A percentile compares a stretch with the other conserved stretches of the same genome.
phyloP scores from a whole-genome alignment of 2,888 invertebrate genomes.

The Hypomecis punctinalis region DNA sequence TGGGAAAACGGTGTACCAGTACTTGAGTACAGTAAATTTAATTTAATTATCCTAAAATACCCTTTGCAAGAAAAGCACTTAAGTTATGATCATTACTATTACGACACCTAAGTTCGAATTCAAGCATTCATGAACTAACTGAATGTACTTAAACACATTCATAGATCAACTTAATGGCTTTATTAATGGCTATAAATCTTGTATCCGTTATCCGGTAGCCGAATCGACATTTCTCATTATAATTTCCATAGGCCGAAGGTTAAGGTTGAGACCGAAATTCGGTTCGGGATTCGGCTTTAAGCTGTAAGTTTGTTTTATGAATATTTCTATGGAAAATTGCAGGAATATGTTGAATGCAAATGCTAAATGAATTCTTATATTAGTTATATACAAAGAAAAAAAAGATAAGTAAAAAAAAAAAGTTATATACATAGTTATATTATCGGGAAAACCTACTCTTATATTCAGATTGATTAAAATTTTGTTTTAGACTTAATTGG shows the following conservation, averaged over 20 bases:
- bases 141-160: constrained; percentile 31
- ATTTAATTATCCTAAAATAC: neutral
- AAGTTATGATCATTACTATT: constrained; percentile 25
- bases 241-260: constrained; percentile 25
- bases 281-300: constrained; percentile 1
- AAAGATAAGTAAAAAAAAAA: too few species aligned
- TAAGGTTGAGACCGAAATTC: constrained; percentile 21
- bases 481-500: too few species aligned
- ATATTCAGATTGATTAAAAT: too few species aligned
- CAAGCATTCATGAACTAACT: constrained; percentile 12
- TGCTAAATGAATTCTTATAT: too few species aligned
- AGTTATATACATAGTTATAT: too few species aligned
- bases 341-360: neutral
- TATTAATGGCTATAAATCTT: constrained; percentile 53
- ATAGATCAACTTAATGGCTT: constrained; percentile 52
- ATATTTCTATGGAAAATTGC: neutral
- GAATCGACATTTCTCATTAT: constrained; percentile 36
- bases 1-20: too few species aligned
- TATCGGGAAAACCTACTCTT: too few species aligned
- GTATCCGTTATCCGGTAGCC: constrained; percentile 47
- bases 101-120: constrained; percentile 17
- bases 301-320: neutral
- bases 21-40: neutral
- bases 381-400: too few species aligned
- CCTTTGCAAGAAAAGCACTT: neutral